Percentiles rank a stretch among this genome's conserved stretches.
Conservation (phyloP, 2,888 invertebrate species). For the Ditula angustiorana region DNA sequence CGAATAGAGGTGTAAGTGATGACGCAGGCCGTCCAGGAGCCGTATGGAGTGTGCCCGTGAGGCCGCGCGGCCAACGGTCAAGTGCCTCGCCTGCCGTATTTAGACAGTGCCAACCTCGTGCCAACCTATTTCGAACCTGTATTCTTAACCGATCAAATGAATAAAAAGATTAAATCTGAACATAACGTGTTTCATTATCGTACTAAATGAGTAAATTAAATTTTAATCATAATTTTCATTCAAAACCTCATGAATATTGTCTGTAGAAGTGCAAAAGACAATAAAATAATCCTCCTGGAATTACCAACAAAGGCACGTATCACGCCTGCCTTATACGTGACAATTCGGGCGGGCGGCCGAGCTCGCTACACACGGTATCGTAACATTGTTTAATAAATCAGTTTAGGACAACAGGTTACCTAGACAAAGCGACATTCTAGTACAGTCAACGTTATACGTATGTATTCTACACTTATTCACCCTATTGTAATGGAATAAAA, state of each 20-base stretch:
- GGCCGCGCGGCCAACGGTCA: background rate
- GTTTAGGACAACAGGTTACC: too few species aligned
- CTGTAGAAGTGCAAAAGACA: too few species aligned
- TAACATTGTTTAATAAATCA: slow-evolving; percentile 13
- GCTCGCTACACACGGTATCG: background rate
- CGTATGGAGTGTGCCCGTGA: slow-evolving; percentile 24
- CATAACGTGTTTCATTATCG: too few species aligned
- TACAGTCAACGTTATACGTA: too few species aligned
- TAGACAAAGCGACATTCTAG: too few species aligned
- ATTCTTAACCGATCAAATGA: background rate
- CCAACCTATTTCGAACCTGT: background rate
- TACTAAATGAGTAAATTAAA: too few species aligned
- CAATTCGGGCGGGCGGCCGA: background rate
- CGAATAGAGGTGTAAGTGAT: slow-evolving; percentile 58
- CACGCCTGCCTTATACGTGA: background rate
- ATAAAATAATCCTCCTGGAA: background rate
- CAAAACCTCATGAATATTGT: too few species aligned
- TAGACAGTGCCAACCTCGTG: background rate
- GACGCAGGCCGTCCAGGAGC: slow-evolving; percentile 54
- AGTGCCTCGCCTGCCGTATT: slow-evolving; percentile 7
- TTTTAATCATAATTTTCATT: too few species aligned
- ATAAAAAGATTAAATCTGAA: background rate
- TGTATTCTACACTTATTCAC: too few species aligned
- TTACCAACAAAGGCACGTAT: background rate
- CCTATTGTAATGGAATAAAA: too few species aligned